Conservation (phyloP, 2,888 invertebrate species). For the Merodon equestris region DNA sequence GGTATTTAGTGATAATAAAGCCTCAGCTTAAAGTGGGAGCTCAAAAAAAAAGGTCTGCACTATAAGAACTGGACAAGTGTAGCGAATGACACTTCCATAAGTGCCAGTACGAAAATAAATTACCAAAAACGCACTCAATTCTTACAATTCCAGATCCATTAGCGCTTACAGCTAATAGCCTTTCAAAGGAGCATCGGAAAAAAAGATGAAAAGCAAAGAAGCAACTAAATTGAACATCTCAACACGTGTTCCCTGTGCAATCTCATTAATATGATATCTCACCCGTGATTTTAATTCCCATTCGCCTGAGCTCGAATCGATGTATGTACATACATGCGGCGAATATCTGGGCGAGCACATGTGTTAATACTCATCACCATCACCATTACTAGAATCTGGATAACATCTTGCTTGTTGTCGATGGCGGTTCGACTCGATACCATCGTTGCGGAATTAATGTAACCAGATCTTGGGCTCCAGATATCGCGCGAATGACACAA, state of each 20-base stretch:
- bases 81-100: too few species aligned
- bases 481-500: constrained; percentile 63
- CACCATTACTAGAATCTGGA: constrained; percentile 46
- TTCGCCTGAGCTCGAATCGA: constrained; percentile 28
- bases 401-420: constrained; percentile 51
- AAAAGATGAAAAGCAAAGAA: neutral
- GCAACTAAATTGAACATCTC: constrained; percentile 21
- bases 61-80: too few species aligned
- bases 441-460: constrained; percentile 44
- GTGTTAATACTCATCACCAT: constrained; percentile 37
- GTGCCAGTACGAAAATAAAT: too few species aligned
- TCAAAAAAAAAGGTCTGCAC: too few species aligned
- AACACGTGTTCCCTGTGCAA: constrained; percentile 66
- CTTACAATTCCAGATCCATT: constrained; percentile 42
- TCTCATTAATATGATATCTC: constrained; percentile 67
- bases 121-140: neutral
- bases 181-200: constrained; percentile 32
- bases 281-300: constrained; percentile 65
- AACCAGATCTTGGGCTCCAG: constrained; percentile 39
- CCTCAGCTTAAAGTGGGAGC: too few species aligned
- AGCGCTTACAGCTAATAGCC: constrained; percentile 51
- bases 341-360: constrained; percentile 31
- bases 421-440: constrained; percentile 22
- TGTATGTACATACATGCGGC: constrained; percentile 25
- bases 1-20: too few species aligned